A percentile compares a stretch with the other conserved stretches of the same genome.
Evolutionary conservation across 1,140 invertebrate genomes (phyloP).

Genomic region (Heliothis subflexa): DNA sequence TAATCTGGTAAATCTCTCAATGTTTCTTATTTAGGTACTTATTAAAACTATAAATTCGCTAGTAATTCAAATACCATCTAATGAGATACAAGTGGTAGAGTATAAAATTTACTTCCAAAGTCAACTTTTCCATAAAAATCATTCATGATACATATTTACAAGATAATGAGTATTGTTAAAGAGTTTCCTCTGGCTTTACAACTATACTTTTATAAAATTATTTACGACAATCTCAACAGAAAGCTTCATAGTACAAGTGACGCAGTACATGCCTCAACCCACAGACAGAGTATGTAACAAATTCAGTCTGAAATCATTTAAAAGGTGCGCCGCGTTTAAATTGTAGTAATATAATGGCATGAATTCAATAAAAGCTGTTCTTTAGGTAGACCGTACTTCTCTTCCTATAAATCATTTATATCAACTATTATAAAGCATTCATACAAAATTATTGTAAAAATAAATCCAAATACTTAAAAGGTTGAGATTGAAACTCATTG

Average conservation of each 20-base stretch:
- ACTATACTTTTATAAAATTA: conserved; percentile 44
- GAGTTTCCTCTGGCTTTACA: conserved; percentile 68
- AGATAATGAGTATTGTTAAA: conserved; percentile 83
- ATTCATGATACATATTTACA: conserved; percentile 77
- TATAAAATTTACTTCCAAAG: conserved; percentile 78
- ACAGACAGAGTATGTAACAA: conserved; percentile 25
- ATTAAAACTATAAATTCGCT: conserved; percentile 84
- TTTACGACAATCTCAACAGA: conserved; percentile 39
- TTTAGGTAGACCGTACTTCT: conserved; percentile 1
- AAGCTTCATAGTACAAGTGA: conserved; percentile 11
- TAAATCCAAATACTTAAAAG: conserved; percentile 45
- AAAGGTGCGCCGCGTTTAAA: not conserved
- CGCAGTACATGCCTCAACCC: not conserved
- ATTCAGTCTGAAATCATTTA: conserved; percentile 40
- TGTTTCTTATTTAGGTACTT: conserved; percentile 72
- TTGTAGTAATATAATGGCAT: not conserved
- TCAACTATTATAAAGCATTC: conserved; percentile 35
- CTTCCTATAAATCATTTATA: not conserved
- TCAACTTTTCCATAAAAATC: conserved; percentile 67
- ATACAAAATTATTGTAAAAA: conserved; percentile 36
- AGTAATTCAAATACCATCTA: conserved; percentile 84
- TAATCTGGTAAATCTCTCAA: conserved; percentile 85
- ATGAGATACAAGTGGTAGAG: conserved; percentile 85
- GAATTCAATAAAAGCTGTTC: conserved; percentile 16
- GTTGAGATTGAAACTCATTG: conserved; percentile 25